Evolutionary conservation across 2,888 invertebrate species (phyloP).

Genomic region (Stenolophus ochropezus): DNA sequence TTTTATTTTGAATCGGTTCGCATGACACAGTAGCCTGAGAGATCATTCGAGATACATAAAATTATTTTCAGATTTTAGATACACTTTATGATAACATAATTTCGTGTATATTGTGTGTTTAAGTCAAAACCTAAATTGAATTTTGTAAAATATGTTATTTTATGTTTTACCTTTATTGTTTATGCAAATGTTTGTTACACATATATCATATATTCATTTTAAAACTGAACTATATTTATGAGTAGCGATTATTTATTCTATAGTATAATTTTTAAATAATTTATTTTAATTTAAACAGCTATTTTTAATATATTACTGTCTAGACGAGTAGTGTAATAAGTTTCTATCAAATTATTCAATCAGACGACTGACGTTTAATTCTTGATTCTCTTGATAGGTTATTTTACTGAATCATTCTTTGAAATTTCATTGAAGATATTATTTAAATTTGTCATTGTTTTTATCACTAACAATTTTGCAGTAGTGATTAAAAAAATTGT

Average conservation of each 20-base stretch:
- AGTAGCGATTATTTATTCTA: no score
- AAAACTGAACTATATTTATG: background rate
- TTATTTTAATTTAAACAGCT: background rate
- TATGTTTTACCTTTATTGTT: background rate
- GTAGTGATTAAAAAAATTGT: no score
- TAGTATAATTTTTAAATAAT: no score
- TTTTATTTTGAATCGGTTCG: background rate
- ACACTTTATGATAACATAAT: background rate
- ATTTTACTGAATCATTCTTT: background rate
- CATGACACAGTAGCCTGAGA: background rate
- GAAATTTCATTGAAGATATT: background rate
- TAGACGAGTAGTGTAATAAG: background rate
- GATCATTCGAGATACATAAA: background rate
- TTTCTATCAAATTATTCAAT: background rate
- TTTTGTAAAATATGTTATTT: background rate
- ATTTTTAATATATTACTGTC: background rate
- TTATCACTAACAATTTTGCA: no score
- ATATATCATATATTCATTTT: background rate
- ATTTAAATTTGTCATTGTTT: background rate
- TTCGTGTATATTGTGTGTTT: background rate
- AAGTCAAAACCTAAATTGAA: background rate
- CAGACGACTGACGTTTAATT: background rate
- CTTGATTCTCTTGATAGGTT: background rate
- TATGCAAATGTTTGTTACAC: background rate
- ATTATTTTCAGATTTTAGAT: background rate